Percentiles rank a stretch among this genome's conserved stretches.
Evolutionary conservation across 2,113 vertebrate genomes (phyloP).

Genomic region (Laterallus jamaicensis): DNA sequence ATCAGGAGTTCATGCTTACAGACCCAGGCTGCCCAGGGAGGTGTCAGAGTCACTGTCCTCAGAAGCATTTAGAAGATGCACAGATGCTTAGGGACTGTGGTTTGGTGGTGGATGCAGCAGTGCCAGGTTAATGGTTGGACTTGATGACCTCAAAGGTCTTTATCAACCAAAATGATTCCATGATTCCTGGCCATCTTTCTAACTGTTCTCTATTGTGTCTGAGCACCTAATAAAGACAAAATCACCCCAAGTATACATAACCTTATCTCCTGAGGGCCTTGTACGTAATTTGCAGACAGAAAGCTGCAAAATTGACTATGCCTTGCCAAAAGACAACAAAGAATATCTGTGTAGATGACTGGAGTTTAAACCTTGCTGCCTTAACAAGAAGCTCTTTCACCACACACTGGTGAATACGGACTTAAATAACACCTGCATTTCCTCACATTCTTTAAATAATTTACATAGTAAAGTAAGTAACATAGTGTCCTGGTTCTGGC

Average conservation of each 20-base stretch:
- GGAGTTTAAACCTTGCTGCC: background rate
- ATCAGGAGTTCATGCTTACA: background rate
- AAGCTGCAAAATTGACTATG: background rate
- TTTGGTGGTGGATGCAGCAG: no score
- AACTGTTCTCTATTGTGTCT: background rate
- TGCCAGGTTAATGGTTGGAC: no score
- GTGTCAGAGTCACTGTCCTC: no score
- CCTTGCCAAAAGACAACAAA: background rate
- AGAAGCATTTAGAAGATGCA: no score
- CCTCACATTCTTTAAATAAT: background rate
- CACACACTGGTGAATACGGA: background rate
- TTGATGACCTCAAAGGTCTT: no score
- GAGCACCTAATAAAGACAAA: background rate
- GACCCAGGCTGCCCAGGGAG: no score
- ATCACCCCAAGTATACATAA: background rate
- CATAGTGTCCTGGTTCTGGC: background rate
- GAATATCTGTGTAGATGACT: rapidly evolving
- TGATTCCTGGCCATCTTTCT: background rate
- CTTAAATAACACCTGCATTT: background rate
- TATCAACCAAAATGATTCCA: no score
- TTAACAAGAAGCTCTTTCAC: background rate
- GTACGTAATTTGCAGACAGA: background rate
- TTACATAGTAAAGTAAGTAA: background rate
- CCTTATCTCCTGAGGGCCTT: background rate
- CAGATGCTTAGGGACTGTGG: no score